phyloP scores from a whole-genome alignment of 2,888 invertebrate genomes.

The Cheilosia variabilis region DNA sequence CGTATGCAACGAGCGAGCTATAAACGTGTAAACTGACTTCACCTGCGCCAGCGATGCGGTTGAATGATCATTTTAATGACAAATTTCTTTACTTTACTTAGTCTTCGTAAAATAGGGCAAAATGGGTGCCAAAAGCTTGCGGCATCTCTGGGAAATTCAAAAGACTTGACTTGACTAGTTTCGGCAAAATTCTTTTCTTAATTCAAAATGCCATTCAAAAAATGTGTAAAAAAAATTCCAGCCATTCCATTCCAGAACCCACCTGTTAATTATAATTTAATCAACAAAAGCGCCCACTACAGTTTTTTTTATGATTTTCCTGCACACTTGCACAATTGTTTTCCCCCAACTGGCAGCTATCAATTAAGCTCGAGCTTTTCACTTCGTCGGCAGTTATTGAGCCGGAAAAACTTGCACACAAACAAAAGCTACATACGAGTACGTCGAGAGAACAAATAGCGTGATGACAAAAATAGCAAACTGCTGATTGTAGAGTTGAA shows the following conservation, averaged over 20 bases:
- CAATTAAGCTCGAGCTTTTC: slow-evolving; percentile 16
- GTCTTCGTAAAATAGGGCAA: neutral
- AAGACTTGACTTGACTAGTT: too few relatives aligned
- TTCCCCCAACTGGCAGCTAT: neutral
- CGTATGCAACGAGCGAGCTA: neutral
- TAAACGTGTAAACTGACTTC: neutral
- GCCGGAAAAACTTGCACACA: neutral
- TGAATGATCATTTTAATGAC: neutral
- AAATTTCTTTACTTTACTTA: neutral
- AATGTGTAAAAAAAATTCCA: neutral
- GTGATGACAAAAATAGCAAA: neutral
- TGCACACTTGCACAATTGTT: neutral
- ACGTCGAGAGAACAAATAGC: neutral
- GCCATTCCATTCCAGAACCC: too few relatives aligned
- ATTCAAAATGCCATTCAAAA: too few relatives aligned
- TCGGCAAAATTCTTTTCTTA: too few relatives aligned
- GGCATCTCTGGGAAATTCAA: too few relatives aligned
- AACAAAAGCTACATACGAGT: neutral
- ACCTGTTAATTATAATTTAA: too few relatives aligned
- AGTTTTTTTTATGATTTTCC: neutral
- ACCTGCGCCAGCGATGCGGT: neutral
- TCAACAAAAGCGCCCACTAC: too few relatives aligned
- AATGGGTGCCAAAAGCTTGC: too few relatives aligned
- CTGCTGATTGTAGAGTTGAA: slow-evolving; percentile 1
- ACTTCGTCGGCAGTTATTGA: slow-evolving; percentile 21